Conservation (phyloP, 2,113 vertebrate genomes). For the Scomber japonicus region DNA sequence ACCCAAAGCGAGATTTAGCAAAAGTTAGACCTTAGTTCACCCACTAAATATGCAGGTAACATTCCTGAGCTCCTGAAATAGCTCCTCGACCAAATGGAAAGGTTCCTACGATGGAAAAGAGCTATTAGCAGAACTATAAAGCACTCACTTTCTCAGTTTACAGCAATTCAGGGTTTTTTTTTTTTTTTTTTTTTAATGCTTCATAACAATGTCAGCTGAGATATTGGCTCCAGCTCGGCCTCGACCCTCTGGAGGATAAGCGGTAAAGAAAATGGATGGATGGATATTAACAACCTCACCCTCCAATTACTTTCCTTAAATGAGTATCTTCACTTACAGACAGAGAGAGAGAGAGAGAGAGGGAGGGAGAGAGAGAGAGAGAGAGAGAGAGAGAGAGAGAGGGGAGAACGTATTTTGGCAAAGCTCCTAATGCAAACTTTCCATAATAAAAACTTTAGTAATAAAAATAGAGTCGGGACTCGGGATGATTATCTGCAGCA, state of each 20-base stretch:
- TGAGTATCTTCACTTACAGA: slow-evolving; percentile 2
- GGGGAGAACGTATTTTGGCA: background rate
- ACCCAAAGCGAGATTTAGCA: no score
- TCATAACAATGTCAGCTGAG: background rate
- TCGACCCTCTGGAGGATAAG: no score
- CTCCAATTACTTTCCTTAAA: background rate
- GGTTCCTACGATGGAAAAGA: background rate
- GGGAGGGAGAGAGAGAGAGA: no score
- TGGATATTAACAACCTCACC: background rate
- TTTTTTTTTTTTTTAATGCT: background rate
- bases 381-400: no score
- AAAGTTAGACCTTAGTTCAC: no score
- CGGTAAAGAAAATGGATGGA: no score
- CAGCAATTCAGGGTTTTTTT: background rate
- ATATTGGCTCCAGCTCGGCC: no score
- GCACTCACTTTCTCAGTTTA: background rate
- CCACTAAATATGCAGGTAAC: no score
- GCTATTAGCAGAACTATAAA: background rate
- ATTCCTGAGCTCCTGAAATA: background rate
- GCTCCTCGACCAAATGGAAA: background rate
- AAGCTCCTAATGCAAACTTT: background rate
- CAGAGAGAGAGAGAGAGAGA: no score
- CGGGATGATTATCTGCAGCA: slow-evolving; percentile 11
- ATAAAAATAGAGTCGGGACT: slow-evolving; percentile 3
- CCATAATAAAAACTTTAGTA: slow-evolving; percentile 6